A percentile compares a stretch with the other conserved stretches of the same genome.
Conservation (phyloP, 2,797 vertebrate genomes). For the Muscicapa striata region DNA sequence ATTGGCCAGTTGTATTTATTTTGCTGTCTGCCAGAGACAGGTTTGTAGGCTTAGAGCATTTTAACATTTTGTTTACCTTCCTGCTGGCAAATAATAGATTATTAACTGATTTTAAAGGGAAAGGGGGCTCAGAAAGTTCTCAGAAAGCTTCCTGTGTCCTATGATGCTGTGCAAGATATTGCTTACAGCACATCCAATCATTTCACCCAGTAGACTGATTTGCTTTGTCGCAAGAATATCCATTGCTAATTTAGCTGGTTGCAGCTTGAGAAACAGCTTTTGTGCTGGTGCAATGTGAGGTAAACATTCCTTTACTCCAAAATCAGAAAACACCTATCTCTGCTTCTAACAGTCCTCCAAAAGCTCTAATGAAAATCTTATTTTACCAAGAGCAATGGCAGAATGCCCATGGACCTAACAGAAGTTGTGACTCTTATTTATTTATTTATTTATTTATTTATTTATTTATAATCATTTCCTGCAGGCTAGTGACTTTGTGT, state of each 20-base stretch:
- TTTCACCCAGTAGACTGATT: neutral
- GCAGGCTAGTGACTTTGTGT: neutral
- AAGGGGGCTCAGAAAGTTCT: neutral
- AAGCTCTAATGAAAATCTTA: neutral
- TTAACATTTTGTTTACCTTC: neutral
- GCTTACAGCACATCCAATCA: neutral
- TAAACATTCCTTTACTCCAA: neutral
- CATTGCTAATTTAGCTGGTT: neutral
- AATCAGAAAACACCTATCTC: neutral
- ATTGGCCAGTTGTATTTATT: constrained; percentile 29
- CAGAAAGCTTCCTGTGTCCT: neutral
- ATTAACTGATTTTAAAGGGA: neutral
- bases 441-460: neutral
- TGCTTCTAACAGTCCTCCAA: neutral
- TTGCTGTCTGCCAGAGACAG: constrained; percentile 16
- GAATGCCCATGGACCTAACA: neutral
- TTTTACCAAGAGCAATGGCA: neutral
- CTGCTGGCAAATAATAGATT: neutral
- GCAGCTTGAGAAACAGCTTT: neutral
- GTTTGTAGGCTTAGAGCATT: neutral
- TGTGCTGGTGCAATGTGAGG: neutral
- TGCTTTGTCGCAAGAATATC: neutral
- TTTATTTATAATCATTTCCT: neutral
- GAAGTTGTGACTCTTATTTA: neutral
- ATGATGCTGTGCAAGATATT: neutral